Base-by-base conservation (phyloP, 1,140 invertebrate genomes). In the Dermatophagoides farinae region DNA sequence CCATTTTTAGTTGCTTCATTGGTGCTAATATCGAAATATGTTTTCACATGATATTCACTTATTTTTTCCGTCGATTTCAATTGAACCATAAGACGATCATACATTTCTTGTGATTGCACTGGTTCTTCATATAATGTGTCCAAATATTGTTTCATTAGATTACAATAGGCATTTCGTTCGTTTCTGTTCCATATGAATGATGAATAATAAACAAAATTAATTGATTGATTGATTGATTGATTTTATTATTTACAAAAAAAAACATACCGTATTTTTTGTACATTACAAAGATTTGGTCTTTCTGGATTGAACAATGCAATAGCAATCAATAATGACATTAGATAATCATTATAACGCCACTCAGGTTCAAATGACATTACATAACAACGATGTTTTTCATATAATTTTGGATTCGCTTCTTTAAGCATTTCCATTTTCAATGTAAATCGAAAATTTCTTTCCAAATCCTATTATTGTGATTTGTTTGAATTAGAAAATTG, bases 161-260 rank as follows among this genome's bases (percentile, higher is more conserved):
- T 85, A 71, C 87, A 88, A 71, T 91, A 92, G 11, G 85, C 85
- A 73, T 89, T 84, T 76, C 92, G 88, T 72, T 90, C 86, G 50
- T 87, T 72, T 72, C 83, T 82, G 61, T 6, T 12, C 9, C 8
- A 20, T 22, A n/a, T n/a, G 31, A 11, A 38, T 5, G 5, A 5
- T 20, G n/a, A 16, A 20, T 31, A 11, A 6, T 5, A 16, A 53
- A 25, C 2, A 20, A 53, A 16, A 2, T 20, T 20, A 53, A 2
- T 53, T n/a, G 20, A 22, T n/a, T 88, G 75, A 75, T 89, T 91
- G 43, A 82, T 81, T 10, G 82, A 81, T 67, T 82, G 82, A 0
- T 86, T 86, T 68, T 88, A 85, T 69, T 84, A 87, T 14, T 82
- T 82, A 0, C 81, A 78, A 72, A 85, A 84, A 38, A 82, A 75